A percentile compares a stretch with the other conserved stretches of the same genome.
These are phyloP conservation scores for Melanotus villosus DNA, from an alignment of 2,888 invertebrate species.

Conservation along the genomic window DNA sequence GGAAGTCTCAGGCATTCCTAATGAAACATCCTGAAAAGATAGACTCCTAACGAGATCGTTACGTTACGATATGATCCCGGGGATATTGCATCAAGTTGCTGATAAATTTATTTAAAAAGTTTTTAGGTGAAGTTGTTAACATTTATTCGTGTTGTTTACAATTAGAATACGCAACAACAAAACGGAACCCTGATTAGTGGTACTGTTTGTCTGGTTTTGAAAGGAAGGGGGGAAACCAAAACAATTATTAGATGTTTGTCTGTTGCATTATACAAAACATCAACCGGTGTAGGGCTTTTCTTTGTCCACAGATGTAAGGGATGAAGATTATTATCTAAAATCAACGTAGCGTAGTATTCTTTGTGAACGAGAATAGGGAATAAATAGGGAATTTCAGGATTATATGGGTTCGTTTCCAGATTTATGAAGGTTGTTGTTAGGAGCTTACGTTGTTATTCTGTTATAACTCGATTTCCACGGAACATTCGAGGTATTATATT, in stretches of 20 bases:
- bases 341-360: conserved; percentile 41
- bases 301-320: conserved; percentile 36
- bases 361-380: conserved; percentile 28
- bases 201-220: neutral
- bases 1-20: conserved; percentile 21
- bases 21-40: conserved; percentile 24
- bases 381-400: conserved; percentile 35
- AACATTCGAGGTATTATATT: neutral
- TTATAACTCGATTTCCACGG: neutral
- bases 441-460: conserved; percentile 10
- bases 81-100: neutral
- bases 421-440: conserved; percentile 25
- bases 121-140: too few species aligned
- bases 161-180: too few species aligned
- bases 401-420: conserved; percentile 36
- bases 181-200: too few species aligned
- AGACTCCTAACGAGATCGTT: conserved; percentile 30
- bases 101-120: too few species aligned
- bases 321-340: conserved; percentile 47
- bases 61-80: conserved; percentile 14
- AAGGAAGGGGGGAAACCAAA: neutral
- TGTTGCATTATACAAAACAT: conserved; percentile 12
- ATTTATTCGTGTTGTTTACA: too few species aligned
- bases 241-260: conserved; percentile 21
- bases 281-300: conserved; percentile 19